Percentiles rank a stretch among this genome's conserved stretches.
These are phyloP conservation scores for Acanthisitta chloris DNA, from an alignment of 2,113 vertebrate species.

Conservation along the genomic window DNA sequence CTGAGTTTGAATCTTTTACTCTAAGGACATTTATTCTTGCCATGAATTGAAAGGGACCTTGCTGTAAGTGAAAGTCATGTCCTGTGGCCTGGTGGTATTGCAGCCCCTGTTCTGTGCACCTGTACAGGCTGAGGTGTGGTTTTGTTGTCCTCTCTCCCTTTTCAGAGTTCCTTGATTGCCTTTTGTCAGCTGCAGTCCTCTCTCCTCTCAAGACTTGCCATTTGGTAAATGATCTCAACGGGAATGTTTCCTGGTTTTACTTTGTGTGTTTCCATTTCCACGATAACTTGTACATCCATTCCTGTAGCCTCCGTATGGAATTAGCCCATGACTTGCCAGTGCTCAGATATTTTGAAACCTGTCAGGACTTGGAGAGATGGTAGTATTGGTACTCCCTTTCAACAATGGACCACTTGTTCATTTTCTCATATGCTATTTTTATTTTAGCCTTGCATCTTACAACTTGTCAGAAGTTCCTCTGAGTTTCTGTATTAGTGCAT, in stretches of 20 bases:
- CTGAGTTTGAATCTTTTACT: neutral
- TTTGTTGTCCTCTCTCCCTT: neutral
- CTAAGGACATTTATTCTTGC: neutral
- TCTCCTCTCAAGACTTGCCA: neutral
- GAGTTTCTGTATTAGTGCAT: neutral
- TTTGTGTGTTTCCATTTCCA: neutral
- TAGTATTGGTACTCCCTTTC: neutral
- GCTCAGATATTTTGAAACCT: neutral
- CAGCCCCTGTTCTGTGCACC: neutral
- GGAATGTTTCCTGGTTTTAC: neutral
- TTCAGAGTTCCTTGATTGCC: neutral
- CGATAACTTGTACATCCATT: neutral
- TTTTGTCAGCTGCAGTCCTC: neutral
- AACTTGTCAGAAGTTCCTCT: neutral
- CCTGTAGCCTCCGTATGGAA: neutral
- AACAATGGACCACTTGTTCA: neutral
- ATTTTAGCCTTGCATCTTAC: neutral
- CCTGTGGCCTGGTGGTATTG: neutral
- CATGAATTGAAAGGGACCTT: neutral
- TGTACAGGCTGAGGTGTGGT: neutral
- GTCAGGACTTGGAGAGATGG: neutral
- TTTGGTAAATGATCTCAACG: neutral
- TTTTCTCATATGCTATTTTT: neutral
- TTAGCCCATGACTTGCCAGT: accelerated
- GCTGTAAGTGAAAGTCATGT: accelerated